These are phyloP conservation scores for Dryoscopus gambensis DNA, from an alignment of 2,113 vertebrate genomes.

Conservation along the genomic window DNA sequence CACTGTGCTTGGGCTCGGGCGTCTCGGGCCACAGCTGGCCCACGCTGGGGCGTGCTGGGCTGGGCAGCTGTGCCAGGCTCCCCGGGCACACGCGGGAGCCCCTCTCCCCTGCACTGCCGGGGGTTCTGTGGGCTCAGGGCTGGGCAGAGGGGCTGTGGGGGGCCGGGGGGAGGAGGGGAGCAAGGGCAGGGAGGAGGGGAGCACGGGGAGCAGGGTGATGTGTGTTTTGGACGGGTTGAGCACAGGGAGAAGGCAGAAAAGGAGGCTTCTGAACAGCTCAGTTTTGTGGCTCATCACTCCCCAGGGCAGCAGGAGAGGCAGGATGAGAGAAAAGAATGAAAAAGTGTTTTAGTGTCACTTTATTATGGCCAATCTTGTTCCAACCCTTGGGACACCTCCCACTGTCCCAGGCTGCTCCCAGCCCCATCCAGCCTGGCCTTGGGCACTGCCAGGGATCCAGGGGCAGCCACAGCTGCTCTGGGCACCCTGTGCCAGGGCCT, in stretches of 20 bases:
- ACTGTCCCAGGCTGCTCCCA: background rate
- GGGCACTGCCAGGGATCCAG: background rate
- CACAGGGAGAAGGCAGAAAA: background rate
- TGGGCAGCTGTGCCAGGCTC: background rate
- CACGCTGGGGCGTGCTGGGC: background rate
- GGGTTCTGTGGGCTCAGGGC: background rate
- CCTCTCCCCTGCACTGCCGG: fast-evolving
- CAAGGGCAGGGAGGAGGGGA: background rate
- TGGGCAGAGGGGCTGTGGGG: background rate
- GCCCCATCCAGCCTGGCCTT: background rate
- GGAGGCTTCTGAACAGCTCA: background rate
- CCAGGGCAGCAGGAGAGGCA: background rate
- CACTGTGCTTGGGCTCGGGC: fast-evolving
- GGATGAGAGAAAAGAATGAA: background rate
- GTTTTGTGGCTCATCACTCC: background rate
- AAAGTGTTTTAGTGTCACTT: background rate
- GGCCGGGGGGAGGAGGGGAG: background rate
- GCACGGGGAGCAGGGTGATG: background rate
- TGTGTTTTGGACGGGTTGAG: background rate
- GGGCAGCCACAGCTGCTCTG: background rate
- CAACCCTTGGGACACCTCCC: background rate
- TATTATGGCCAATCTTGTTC: background rate
- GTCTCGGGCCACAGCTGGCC: background rate
- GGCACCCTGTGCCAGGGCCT: background rate
- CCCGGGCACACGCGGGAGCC: background rate